Evolutionary conservation across 2,113 vertebrate species (phyloP).

Genomic region (Bombycilla garrulus): DNA sequence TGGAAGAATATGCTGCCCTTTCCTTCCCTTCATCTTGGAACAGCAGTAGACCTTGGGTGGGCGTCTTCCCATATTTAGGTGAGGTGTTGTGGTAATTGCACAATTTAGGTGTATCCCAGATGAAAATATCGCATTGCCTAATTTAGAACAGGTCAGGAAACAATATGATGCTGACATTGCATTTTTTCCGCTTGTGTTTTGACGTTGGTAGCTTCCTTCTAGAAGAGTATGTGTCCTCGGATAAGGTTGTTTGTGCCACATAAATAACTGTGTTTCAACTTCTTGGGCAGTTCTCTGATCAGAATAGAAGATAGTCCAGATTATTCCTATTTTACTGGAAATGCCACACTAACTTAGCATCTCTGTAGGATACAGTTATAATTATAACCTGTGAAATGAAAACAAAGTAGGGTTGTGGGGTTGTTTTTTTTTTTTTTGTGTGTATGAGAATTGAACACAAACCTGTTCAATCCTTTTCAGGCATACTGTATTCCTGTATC

Average conservation of each 20-base stretch:
- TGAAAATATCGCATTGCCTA: background rate
- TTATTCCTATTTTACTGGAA: slow-evolving; percentile 14
- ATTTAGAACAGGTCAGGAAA: slow-evolving; percentile 43
- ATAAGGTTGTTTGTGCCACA: background rate
- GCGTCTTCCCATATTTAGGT: background rate
- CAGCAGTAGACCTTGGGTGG: slow-evolving; percentile 13
- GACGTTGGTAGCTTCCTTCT: slow-evolving; percentile 8
- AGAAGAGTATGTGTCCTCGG: background rate
- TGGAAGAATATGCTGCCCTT: background rate
- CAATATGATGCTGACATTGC: slow-evolving; percentile 24
- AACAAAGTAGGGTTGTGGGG: background rate
- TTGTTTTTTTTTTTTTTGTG: background rate
- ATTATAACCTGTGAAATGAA: background rate
- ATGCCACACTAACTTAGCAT: background rate
- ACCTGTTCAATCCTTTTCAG: background rate
- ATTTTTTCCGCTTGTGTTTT: slow-evolving; percentile 13
- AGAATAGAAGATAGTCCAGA: background rate
- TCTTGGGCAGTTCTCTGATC: background rate
- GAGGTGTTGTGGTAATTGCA: background rate
- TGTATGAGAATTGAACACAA: background rate
- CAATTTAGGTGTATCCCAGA: background rate
- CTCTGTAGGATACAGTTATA: background rate
- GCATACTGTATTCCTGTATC: background rate
- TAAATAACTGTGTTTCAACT: background rate
- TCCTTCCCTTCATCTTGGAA: background rate